Percentiles rank a stretch among this genome's conserved stretches.
Evolutionary conservation across 1,140 invertebrate genomes (phyloP).

Genomic region (Drusus annulatus): DNA sequence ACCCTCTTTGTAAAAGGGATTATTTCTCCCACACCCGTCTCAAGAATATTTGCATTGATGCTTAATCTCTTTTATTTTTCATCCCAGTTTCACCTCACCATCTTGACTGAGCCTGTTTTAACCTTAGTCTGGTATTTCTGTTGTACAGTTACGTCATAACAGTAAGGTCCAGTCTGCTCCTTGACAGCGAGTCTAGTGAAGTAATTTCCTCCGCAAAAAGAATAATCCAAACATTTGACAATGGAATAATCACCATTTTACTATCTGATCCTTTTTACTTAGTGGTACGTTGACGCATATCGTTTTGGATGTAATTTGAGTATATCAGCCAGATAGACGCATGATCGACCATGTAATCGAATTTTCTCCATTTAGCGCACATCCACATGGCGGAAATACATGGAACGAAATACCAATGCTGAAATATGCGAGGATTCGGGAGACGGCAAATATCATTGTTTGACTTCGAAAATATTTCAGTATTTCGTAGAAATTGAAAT

Average conservation of each 20-base stretch:
- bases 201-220: background rate
- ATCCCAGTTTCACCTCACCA: no score
- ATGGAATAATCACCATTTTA: background rate
- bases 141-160: constrained; percentile 2
- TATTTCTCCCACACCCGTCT: no score
- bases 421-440: no score
- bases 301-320: background rate
- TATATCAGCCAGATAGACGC: background rate
- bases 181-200: background rate
- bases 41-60: no score
- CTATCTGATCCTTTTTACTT: background rate
- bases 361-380: constrained; percentile 16
- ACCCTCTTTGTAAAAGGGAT: no score
- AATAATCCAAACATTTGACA: background rate
- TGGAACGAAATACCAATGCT: background rate
- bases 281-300: background rate
- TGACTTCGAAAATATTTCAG: no score
- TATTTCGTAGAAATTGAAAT: no score
- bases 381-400: constrained; percentile 11
- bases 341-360: constrained; percentile 16
- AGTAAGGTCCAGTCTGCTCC: background rate
- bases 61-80: no score
- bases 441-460: no score
- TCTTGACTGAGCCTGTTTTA: no score
- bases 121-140: background rate